Evolutionary conservation across 2,888 invertebrate species (phyloP).

Genomic region (Erpobdella octoculata): DNA sequence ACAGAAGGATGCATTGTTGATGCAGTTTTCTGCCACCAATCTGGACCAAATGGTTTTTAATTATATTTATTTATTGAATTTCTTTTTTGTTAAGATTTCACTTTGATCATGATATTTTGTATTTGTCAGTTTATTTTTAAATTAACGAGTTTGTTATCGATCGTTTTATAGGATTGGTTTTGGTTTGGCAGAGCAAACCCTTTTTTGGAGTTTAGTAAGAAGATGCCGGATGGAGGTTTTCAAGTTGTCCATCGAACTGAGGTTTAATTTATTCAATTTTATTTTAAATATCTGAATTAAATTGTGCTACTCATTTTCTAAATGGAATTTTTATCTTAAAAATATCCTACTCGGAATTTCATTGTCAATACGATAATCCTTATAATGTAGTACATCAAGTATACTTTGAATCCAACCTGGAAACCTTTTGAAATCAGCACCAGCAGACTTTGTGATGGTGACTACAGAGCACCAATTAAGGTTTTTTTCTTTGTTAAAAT

Average conservation of each 20-base stretch:
- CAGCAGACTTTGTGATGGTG: constrained; percentile 45
- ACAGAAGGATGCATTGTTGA: constrained; percentile 42
- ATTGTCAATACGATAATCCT: not conserved
- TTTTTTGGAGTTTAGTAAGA: constrained; percentile 43
- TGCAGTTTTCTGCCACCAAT: constrained; percentile 45
- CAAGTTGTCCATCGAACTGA: constrained; percentile 48
- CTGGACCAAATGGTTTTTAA: constrained; percentile 48
- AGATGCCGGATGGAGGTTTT: constrained; percentile 43
- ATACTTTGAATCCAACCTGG: constrained; percentile 50
- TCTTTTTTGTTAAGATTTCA: constrained; percentile 32
- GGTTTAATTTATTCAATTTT: constrained; percentile 37
- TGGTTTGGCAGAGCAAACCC: constrained; percentile 51
- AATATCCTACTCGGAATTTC: not conserved
- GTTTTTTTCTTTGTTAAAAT: constrained; percentile 35
- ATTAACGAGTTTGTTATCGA: no score
- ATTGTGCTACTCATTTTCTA: not conserved
- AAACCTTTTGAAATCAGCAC: constrained; percentile 43
- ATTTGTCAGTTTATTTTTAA: no score
- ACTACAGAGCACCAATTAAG: constrained; percentile 43
- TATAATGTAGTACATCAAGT: constrained; percentile 39
- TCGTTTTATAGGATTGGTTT: no score
- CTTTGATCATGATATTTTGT: no score
- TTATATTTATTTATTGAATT: not conserved
- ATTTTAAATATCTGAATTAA: not conserved
- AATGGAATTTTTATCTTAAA: not conserved